Base-by-base conservation (phyloP, 2,888 invertebrate species). In the Mesopsocus fuscifrons region DNA sequence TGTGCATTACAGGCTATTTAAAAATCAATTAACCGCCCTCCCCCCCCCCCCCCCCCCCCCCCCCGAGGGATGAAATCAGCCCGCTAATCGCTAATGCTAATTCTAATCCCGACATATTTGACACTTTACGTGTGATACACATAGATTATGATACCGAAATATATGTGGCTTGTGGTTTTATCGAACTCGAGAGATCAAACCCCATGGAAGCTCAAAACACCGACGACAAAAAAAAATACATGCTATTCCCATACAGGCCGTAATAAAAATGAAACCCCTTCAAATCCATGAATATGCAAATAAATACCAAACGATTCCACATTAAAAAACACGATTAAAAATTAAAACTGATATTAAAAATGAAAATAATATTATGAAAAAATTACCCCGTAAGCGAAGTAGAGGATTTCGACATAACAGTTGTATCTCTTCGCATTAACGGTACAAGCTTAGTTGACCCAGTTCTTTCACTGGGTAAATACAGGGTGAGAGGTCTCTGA, bases 301-400 rank as follows among this genome's bases (percentile, higher is more conserved):
- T 38, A 38, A 38, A 38, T 38, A 38, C 38, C 38, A 38, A 38
- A 38, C 38, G 38, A 38, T 38, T 38, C 38, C 38, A 38, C 38
- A 38, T 38, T 38, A 38, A 38, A 38, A 38, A 38, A 38, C 38
- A 38, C 38, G 38, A 38, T 38, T 38, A 38, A 38, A 38, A 38
- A 38, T 38, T 38, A 38, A 38, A 38, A 38, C 38, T 38, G 38
- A 38, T 38, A 38, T 38, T 38, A 38, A 38, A 38, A 38, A 38
- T 38, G 38, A 38, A 38, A 38, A 38, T 38, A 38, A 38, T 38
- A 38, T 38, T 38, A 38, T 38, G 38, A 38, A 38, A 38, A 38
- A 38, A 38, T 38, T 38, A 38, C 20, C 6, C 16, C 38, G 20
- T 38, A 38, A 38, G 38, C 38, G 15, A 38, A 38, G 38, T 20